Base-by-base conservation (phyloP, 2,888 invertebrate species). In the Morinoia aosen region DNA sequence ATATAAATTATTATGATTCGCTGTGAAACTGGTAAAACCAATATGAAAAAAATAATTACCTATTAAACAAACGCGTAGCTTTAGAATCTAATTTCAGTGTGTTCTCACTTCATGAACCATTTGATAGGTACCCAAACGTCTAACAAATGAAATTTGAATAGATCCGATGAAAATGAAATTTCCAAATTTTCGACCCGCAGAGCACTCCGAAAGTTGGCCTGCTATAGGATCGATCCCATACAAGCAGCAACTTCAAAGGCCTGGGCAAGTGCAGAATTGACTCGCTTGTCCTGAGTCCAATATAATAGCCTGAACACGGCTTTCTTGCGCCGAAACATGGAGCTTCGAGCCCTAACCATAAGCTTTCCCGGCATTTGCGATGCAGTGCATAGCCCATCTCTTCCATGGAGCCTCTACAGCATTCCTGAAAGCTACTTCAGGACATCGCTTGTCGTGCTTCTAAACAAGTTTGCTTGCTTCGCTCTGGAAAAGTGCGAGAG, bases 261-360 rank as follows among this genome's bases (percentile, higher is more conserved):
- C 64, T 19, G 64, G 25, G 64, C 64, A 64, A 64, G 64, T 16
- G 64, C 64, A 64, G 64, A 64, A 64, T 64, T 64, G 64, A 64
- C 64, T 64, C 64, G 14, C 64, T 19, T 64, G 64, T 64, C 64
- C 64, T 64, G 64, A 64, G 64, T 64, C 64, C 64, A 64, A 64
- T 64, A 64, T 64, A 64, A 64, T 64, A 12, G 90, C 90, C 90
- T 25, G 12, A 48, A 90, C 90, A 90, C 39, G 90, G 40, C 90
- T 90, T 90, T 90, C 90, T 90, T 90, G 40, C 90, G 19, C 39
- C 40, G 48, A 90, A 90, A 90, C 48, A 90, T 90, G 90, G 90
- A 48, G 40, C 48, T 48, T 8, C 90, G 88, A 90, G 90, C 39
- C 19, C 90, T 90, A 64, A 64, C 64, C 64, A 64, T 64, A 64